Evolutionary conservation across 2,113 vertebrate genomes (phyloP).

Genomic region (Motacilla alba): DNA sequence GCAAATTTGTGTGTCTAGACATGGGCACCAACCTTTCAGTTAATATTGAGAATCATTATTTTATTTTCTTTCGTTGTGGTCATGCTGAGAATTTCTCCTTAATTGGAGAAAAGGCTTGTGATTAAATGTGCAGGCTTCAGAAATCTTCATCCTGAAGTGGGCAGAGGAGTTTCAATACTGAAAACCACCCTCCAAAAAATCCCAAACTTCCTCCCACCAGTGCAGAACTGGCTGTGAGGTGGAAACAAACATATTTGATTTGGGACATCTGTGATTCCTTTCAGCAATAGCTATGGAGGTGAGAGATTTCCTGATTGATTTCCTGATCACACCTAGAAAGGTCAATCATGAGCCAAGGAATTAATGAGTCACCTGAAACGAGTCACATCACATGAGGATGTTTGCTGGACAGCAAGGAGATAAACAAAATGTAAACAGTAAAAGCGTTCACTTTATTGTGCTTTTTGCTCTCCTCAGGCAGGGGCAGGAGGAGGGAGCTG

Average conservation of each 20-base stretch:
- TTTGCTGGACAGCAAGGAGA: not conserved
- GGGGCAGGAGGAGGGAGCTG: accelerated
- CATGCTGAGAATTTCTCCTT: not conserved
- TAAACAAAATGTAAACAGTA: not conserved
- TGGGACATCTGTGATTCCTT: not conserved
- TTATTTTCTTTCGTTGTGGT: not conserved
- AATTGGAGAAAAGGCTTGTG: not conserved
- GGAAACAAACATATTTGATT: not conserved
- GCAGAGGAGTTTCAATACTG: not conserved
- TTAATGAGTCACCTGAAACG: not conserved
- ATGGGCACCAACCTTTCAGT: not conserved
- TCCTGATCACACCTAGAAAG: not conserved
- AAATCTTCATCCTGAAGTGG: not conserved
- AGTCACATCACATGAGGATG: not conserved
- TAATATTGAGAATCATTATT: not conserved
- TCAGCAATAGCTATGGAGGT: not conserved
- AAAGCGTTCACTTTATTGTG: not conserved
- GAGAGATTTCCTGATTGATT: not conserved
- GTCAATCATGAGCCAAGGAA: not conserved
- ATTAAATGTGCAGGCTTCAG: not conserved
- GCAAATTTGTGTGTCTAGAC: not conserved
- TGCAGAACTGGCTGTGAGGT: not conserved
- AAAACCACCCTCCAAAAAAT: not conserved
- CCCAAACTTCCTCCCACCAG: not conserved
- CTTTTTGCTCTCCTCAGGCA: not conserved